Percentiles rank a stretch among this genome's conserved stretches.
Evolutionary conservation across 2,113 vertebrate genomes (phyloP).

Genomic region (Anseranas semipalmata): DNA sequence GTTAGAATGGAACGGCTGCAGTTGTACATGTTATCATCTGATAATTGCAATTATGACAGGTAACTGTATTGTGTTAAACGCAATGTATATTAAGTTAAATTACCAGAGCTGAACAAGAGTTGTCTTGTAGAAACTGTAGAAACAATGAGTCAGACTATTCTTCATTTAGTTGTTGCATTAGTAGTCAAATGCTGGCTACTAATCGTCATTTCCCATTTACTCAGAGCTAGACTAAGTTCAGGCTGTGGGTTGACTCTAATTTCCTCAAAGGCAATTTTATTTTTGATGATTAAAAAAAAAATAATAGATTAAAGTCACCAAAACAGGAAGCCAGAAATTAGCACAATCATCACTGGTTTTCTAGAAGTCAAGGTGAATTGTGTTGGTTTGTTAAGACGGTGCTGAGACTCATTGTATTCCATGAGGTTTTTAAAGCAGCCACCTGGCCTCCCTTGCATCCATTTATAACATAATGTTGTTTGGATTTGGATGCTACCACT

Average conservation of each 20-base stretch:
- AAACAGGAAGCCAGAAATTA: background rate
- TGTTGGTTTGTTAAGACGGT: background rate
- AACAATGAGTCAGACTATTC: background rate
- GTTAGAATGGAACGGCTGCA: background rate
- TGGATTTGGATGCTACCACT: background rate
- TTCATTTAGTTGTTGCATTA: background rate
- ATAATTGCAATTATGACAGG: background rate
- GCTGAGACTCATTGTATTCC: background rate
- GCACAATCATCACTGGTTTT: background rate
- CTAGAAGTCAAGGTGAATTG: background rate
- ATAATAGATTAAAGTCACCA: background rate
- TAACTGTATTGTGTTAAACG: background rate
- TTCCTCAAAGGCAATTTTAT: background rate
- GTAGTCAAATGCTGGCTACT: background rate
- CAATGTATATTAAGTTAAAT: background rate
- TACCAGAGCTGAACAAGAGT: background rate
- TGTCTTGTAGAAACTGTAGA: background rate
- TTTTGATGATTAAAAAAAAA: background rate
- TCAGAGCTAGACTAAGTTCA: background rate
- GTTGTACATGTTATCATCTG: background rate
- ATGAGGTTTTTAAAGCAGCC: background rate
- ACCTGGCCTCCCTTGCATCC: background rate
- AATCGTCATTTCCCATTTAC: background rate
- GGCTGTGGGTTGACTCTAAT: background rate
- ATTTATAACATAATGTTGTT: background rate